Conservation (phyloP, 2,888 invertebrate species). For the Bimastos eiseni region DNA sequence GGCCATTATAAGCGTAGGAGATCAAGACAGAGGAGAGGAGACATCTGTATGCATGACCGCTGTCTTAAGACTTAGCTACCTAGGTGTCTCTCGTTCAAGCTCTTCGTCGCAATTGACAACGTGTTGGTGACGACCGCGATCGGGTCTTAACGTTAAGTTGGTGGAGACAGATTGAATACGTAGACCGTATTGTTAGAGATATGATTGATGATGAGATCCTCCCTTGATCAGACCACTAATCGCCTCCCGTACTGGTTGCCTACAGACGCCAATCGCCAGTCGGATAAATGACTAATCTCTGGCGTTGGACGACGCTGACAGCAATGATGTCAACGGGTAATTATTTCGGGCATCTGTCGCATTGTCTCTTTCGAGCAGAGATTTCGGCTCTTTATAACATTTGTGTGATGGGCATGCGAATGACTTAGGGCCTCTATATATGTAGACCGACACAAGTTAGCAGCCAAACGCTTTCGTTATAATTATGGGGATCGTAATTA, state of each 20-base stretch:
- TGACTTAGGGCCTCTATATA: neutral
- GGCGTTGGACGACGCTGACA: neutral
- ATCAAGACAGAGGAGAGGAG: neutral
- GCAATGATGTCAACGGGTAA: neutral
- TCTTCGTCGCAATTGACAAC: neutral
- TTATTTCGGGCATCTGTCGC: neutral
- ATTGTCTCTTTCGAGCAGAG: neutral
- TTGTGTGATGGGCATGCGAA: conserved; percentile 20
- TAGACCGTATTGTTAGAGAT: neutral
- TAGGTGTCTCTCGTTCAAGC: neutral
- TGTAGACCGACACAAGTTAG: neutral
- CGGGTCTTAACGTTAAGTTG: neutral
- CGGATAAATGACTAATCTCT: neutral
- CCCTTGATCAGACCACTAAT: conserved; percentile 8
- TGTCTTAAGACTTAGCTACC: neutral
- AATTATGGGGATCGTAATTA: no score
- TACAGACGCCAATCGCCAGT: neutral
- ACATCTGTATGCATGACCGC: conserved; percentile 21
- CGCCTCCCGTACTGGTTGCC: neutral
- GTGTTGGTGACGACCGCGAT: neutral
- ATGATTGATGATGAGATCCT: conserved; percentile 20
- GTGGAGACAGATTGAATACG: neutral
- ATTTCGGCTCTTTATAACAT: neutral
- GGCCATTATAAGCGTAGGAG: neutral
- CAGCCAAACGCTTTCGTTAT: no score